Conservation (phyloP, 2,888 invertebrate genomes). For the Xylocampa areola region DNA sequence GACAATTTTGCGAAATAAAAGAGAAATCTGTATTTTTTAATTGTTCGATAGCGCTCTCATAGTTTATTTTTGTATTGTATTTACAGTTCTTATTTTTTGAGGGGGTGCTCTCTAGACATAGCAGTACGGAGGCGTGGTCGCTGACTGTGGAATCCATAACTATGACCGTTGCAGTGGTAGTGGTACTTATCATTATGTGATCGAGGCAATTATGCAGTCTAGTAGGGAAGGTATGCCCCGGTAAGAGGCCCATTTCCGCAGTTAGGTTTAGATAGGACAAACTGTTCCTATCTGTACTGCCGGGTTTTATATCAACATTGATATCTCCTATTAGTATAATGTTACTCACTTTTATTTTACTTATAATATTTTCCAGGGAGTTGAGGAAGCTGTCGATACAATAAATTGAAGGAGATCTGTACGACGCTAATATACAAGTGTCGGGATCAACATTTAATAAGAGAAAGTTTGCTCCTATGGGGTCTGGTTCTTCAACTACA, state of each 20-base stretch:
- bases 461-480: constrained; percentile 6
- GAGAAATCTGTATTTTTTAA: too few relatives aligned
- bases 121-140: constrained; percentile 6
- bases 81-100: constrained; percentile 2
- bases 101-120: constrained; percentile 1
- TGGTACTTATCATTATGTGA: constrained; percentile 4
- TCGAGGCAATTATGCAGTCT: constrained; percentile 18
- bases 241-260: constrained; percentile 10
- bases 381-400: constrained; percentile 7
- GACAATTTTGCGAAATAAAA: constrained; percentile 1
- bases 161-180: constrained; percentile 1
- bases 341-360: constrained; percentile 1
- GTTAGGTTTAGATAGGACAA: constrained; percentile 11
- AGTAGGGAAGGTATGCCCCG: not conserved
- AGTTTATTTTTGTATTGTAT: constrained; percentile 1
- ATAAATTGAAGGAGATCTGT: constrained; percentile 6
- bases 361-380: constrained; percentile 7
- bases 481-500: constrained; percentile 7
- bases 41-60: constrained; percentile 3
- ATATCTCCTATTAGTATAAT: constrained; percentile 8
- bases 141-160: too few relatives aligned
- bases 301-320: too few relatives aligned
- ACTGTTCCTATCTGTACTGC: constrained; percentile 7
- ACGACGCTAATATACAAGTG: constrained; percentile 4
- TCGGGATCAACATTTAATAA: constrained; percentile 3